A percentile compares a stretch with the other conserved stretches of the same genome.
phyloP scores from a whole-genome alignment of 2,113 vertebrate species.

The Lipophrys pholis region DNA sequence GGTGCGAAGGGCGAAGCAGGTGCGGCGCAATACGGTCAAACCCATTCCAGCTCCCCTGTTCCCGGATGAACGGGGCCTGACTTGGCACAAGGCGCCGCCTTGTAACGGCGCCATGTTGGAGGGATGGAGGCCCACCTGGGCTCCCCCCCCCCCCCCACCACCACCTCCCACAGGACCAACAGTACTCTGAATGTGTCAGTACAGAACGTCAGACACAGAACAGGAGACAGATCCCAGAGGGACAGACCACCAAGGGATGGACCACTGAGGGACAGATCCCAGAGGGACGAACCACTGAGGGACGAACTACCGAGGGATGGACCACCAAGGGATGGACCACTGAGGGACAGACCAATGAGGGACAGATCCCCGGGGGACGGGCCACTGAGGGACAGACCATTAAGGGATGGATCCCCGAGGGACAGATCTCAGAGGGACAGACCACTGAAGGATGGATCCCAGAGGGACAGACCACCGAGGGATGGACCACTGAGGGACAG shows the following conservation, averaged over 20 bases:
- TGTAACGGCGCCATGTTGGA: conserved; percentile 66
- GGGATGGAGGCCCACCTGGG: conserved; percentile 67
- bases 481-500: conserved; percentile 22
- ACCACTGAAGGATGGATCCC: too few relatives aligned
- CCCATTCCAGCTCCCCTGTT: conserved; percentile 64
- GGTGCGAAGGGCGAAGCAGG: conserved; percentile 73
- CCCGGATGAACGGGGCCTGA: conserved; percentile 56
- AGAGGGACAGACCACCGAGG: too few relatives aligned
- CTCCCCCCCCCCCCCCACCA: conserved; percentile 27
- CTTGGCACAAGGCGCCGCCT: conserved; percentile 60
- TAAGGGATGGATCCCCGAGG: too few relatives aligned
- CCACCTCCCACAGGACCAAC: conserved; percentile 11
- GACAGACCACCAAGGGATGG: too few relatives aligned
- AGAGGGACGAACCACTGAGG: conserved; percentile 24
- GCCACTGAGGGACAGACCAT: not conserved
- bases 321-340: conserved; percentile 4
- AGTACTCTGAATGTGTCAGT: conserved; percentile 45
- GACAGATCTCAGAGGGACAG: too few relatives aligned
- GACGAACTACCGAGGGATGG: conserved; percentile 38
- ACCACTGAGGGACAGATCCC: not conserved
- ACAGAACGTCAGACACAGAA: conserved; percentile 34
- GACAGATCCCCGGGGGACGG: conserved; percentile 1
- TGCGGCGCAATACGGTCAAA: conserved; percentile 82
- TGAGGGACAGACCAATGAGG: conserved; percentile 5
- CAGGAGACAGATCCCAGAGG: conserved; percentile 38